Percentiles rank a stretch among this genome's conserved stretches.
Conservation (phyloP, 2,797 vertebrate genomes). For the Centroberyx gerrardi region DNA sequence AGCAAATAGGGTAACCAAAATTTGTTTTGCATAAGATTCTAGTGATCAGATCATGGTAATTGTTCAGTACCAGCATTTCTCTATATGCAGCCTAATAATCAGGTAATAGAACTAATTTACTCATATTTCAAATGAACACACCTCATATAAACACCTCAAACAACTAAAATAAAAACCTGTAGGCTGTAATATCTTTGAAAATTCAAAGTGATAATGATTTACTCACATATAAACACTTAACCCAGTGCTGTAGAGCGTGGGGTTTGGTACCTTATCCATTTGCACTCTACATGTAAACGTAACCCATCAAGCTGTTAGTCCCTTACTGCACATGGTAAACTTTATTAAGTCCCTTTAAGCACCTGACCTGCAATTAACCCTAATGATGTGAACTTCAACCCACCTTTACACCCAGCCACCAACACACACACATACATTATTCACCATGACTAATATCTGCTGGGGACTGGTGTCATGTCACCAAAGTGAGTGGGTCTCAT, state of each 20-base stretch:
- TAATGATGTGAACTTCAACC: neutral
- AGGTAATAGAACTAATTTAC: neutral
- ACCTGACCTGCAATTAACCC: neutral
- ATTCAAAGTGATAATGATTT: constrained; percentile 9
- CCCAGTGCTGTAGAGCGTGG: neutral
- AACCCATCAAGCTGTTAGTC: neutral
- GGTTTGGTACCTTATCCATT: neutral
- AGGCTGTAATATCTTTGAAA: neutral
- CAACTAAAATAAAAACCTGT: constrained; percentile 4
- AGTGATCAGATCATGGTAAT: no score
- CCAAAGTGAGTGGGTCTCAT: neutral
- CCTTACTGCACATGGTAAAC: neutral
- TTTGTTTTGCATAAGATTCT: no score
- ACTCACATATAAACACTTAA: neutral
- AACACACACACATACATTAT: neutral
- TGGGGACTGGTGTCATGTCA: constrained; percentile 7
- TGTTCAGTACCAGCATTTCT: no score
- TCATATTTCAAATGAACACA: constrained; percentile 2
- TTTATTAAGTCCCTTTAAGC: neutral
- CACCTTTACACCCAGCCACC: neutral
- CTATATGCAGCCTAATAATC: no score
- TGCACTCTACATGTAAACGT: neutral
- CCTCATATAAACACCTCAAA: neutral
- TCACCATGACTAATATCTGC: constrained; percentile 3
- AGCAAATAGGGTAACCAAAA: no score